Evolutionary conservation across 2,888 invertebrate species (phyloP), one percentile per base, ranked within the genome.

Genomic region (Isoperla grammatica): DNA sequence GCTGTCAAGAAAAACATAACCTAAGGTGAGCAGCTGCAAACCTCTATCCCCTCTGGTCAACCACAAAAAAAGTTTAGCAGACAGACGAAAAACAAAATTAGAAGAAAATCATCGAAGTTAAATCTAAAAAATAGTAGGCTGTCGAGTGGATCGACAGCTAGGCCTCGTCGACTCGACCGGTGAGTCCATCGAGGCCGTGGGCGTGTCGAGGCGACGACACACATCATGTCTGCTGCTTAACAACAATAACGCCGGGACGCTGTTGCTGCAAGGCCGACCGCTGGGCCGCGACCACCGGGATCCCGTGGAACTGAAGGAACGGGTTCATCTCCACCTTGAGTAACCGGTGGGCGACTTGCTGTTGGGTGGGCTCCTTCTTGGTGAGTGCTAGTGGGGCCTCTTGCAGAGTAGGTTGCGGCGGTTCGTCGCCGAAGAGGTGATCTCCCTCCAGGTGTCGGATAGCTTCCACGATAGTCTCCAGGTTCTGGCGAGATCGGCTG

Each of bases 401-500:
- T 66, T 78, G 77, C 19, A 9, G 19, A 5, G 46, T 19, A 6
- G 46, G 19, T 13, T 57, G 50, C 3, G 59, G 39, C 11, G 82
- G 78, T 68, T 84, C 87, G 69, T 93, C 93, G 65, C 87, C 84
- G 76, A 95, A 95, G 72, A 95, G 78, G 74, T 94, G 93, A 74
- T 95, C 96, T 42, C 97, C 97, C 74, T 99, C 98, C 67, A 99
- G 78, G 73, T 98, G 97, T 40, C 96, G 86, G 71, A 99, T 98
- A 59, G 99, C 99, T 75, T 98, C 97, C 40, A 98, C 95, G 67
- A 99, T 97, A 12, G 97, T 97, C 76, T 98, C 96, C 69, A 99
- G 81, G 75, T 96, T 97, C 74, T 95, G 94, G 58, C 95, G 86
- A 64, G 94, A 93, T 56, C 90, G 90, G 66, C 84, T 85, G 20